Evolutionary conservation across 2,797 vertebrate species (phyloP).

Genomic region (Chiloscyllium punctatum): DNA sequence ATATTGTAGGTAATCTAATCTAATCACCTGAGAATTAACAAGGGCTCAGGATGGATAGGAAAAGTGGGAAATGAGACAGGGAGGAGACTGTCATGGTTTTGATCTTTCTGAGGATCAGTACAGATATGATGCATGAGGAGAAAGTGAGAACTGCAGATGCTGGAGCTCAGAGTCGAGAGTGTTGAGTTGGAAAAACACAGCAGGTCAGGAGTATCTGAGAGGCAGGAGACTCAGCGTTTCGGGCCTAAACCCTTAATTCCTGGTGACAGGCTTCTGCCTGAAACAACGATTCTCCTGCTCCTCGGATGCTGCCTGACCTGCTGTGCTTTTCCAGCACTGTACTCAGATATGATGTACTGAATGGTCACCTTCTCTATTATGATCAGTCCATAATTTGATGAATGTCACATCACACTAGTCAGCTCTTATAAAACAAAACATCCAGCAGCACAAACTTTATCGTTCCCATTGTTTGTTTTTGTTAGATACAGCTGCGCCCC

Average conservation of each 20-base stretch:
- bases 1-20: no score
- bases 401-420: neutral
- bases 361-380: neutral
- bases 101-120: neutral
- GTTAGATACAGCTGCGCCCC: neutral
- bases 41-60: neutral
- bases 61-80: neutral
- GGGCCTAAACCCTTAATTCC: no score
- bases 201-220: no score
- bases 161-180: no score
- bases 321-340: no score
- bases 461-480: neutral
- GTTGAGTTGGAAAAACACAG: no score
- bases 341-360: neutral
- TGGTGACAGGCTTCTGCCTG: no score
- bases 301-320: no score
- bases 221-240: no score
- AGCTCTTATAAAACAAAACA: neutral
- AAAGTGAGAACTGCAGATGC: no score
- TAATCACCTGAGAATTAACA: neutral
- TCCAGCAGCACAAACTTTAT: neutral
- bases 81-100: neutral
- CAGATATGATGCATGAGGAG: neutral
- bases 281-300: no score
- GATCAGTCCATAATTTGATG: neutral